phyloP scores from a whole-genome alignment of 2,888 invertebrate species.

The Eulithis testata region DNA sequence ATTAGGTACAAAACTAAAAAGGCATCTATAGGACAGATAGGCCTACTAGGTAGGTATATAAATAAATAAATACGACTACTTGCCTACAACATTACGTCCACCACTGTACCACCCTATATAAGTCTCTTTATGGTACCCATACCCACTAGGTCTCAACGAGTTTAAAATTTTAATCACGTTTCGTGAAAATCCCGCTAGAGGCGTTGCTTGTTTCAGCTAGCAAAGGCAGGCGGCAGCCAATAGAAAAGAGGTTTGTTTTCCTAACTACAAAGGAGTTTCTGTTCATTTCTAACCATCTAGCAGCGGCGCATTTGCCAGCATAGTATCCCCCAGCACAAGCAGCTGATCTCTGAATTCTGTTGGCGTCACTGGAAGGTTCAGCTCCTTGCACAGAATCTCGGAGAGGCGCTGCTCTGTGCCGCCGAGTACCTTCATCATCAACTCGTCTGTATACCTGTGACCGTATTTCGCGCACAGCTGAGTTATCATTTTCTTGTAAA shows the following conservation, averaged over 20 bases:
- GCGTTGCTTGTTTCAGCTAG: not conserved
- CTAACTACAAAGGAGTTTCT: not conserved
- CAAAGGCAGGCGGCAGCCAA: no score
- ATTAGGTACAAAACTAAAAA: no score
- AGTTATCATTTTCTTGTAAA: constrained; percentile 90
- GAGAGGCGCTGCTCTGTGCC: constrained; percentile 89
- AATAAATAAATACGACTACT: no score
- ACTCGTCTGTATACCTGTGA: constrained; percentile 90
- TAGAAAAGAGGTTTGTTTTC: no score
- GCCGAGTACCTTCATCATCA: constrained; percentile 91
- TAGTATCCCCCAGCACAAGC: constrained; percentile 82
- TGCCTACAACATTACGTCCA: no score
- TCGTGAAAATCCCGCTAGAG: not conserved
- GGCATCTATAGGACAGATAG: no score
- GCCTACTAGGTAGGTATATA: no score
- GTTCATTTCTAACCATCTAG: constrained; percentile 86
- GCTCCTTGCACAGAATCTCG: constrained; percentile 87
- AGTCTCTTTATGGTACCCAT: no score
- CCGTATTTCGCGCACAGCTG: constrained; percentile 89
- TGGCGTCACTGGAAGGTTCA: constrained; percentile 87
- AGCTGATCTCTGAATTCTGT: constrained; percentile 87
- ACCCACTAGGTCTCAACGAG: no score
- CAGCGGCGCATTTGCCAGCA: constrained; percentile 86
- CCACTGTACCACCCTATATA: no score
- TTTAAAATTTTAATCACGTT: not conserved